Evolutionary conservation across 35 echinoderm and acorn worm species (phyloP).

Genomic region (Ophioderma brevispina): DNA sequence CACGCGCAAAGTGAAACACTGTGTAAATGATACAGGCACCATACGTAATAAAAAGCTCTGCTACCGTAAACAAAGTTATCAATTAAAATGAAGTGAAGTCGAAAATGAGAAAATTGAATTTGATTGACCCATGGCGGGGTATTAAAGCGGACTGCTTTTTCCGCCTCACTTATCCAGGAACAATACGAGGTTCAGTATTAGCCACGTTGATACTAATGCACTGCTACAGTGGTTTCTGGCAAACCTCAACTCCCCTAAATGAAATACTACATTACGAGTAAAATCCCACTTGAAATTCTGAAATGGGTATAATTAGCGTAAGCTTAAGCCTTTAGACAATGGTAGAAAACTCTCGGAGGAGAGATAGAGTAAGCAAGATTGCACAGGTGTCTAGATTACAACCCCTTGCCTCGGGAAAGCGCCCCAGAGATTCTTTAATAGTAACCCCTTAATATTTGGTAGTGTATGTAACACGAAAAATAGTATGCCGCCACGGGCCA

Average conservation of each 20-base stretch:
- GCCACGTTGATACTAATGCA: background rate
- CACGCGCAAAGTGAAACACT: background rate
- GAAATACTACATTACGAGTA: background rate
- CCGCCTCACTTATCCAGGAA: background rate
- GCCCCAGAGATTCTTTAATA: background rate
- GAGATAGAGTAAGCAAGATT: background rate
- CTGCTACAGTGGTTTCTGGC: background rate
- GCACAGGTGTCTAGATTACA: background rate
- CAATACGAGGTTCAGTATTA: background rate
- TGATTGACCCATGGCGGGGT: background rate
- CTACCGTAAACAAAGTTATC: background rate
- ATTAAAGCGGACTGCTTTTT: background rate
- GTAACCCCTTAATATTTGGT: background rate
- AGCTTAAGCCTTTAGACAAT: background rate
- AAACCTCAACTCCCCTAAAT: background rate
- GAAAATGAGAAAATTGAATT: slow-evolving; percentile 8
- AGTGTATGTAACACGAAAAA: background rate
- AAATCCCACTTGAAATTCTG: background rate
- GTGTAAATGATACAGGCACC: background rate
- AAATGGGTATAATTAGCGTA: background rate
- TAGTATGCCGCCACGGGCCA: background rate
- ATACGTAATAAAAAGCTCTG: background rate
- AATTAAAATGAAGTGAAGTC: slow-evolving; percentile 6
- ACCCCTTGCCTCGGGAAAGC: background rate
- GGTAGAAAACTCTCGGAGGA: background rate